These are phyloP conservation scores for Callyntrura guangdongensis DNA, from an alignment of 2,888 invertebrate genomes.

Conservation along the genomic window DNA sequence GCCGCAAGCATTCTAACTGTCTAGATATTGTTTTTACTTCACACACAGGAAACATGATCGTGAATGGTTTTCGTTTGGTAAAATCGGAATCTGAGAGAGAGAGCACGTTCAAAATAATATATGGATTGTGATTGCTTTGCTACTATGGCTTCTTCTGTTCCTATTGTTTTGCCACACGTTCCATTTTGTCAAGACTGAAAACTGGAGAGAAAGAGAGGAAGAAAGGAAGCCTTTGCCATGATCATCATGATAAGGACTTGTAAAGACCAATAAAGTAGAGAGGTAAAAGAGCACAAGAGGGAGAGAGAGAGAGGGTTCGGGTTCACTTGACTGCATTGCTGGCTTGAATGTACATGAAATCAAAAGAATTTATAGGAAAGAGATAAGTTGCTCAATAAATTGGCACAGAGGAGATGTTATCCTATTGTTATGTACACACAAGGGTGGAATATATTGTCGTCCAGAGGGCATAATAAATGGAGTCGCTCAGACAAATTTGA, in stretches of 20 bases:
- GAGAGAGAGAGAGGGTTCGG: slow-evolving; percentile 44
- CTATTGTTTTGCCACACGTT: slow-evolving; percentile 38
- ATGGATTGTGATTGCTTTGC: background rate
- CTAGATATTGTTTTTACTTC: slow-evolving; percentile 32
- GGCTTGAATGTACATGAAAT: slow-evolving; percentile 63
- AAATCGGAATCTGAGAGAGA: background rate
- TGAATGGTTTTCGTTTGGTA: background rate
- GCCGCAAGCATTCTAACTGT: slow-evolving; percentile 5
- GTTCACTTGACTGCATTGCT: slow-evolving; percentile 52
- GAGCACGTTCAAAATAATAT: background rate
- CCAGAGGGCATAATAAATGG: slow-evolving; percentile 83
- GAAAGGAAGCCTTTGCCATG: background rate
- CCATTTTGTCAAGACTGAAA: slow-evolving; percentile 22
- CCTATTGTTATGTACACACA: slow-evolving; percentile 83
- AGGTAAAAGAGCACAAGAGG: slow-evolving; percentile 31
- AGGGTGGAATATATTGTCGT: slow-evolving; percentile 82
- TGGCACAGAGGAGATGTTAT: slow-evolving; percentile 83
- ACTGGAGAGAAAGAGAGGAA: background rate
- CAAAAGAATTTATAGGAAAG: slow-evolving; percentile 82
- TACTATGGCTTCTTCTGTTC: background rate
- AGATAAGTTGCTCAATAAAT: slow-evolving; percentile 84
- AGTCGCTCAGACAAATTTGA: slow-evolving; percentile 83
- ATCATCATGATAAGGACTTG: slow-evolving; percentile 35
- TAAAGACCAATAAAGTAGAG: slow-evolving; percentile 45
- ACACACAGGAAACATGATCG: background rate